Evolutionary conservation across 2,888 invertebrate species (phyloP).

Genomic region (Oligia strigilis): DNA sequence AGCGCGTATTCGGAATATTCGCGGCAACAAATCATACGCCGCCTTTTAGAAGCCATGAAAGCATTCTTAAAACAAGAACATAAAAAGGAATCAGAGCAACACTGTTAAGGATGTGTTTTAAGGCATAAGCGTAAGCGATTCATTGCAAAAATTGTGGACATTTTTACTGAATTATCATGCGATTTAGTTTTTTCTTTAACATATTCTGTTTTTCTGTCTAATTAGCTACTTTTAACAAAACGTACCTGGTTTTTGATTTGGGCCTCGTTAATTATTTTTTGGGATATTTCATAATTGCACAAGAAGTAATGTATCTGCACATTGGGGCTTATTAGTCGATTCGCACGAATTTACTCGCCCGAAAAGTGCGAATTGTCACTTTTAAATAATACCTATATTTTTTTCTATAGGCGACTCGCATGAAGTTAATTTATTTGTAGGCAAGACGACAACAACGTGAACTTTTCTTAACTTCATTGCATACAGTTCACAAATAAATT

Average conservation of each 20-base stretch:
- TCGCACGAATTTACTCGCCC: too few relatives aligned
- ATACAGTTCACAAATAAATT: too few relatives aligned
- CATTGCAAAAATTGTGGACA: conserved; percentile 21
- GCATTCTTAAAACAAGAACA: conserved; percentile 82
- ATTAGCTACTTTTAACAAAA: background rate
- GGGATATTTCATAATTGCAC: background rate
- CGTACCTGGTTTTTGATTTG: too few relatives aligned
- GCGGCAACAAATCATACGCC: conserved; percentile 85
- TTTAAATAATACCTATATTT: too few relatives aligned
- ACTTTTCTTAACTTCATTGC: too few relatives aligned
- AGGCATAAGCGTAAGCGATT: conserved; percentile 53
- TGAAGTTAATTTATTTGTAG: too few relatives aligned
- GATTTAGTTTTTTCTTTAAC: too few relatives aligned
- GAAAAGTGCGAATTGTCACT: too few relatives aligned
- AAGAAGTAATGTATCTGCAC: background rate
- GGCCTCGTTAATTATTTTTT: background rate
- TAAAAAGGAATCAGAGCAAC: conserved; percentile 73
- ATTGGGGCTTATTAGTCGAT: too few relatives aligned
- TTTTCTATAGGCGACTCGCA: too few relatives aligned
- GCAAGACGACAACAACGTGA: too few relatives aligned
- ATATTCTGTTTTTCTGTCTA: background rate
- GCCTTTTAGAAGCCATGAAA: conserved; percentile 83
- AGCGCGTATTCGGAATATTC: conserved; percentile 80
- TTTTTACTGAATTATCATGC: background rate
- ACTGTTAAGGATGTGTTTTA: conserved; percentile 60